Conservation (phyloP, 2,888 invertebrate genomes). For the Eustalomyia histrio region DNA sequence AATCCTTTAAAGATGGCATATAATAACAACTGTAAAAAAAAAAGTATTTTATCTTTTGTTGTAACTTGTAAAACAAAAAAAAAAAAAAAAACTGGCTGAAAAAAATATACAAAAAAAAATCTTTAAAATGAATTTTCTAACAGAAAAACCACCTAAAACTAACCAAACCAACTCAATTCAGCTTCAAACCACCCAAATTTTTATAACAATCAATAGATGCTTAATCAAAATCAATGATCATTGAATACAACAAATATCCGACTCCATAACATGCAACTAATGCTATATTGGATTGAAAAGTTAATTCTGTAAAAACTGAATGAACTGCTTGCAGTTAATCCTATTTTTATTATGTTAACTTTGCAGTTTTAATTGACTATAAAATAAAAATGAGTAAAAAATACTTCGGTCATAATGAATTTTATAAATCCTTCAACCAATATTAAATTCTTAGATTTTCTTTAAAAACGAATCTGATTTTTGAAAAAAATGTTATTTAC, state of each 20-base stretch:
- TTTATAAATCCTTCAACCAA: not conserved
- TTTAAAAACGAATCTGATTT: too few relatives aligned
- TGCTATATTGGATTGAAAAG: too few relatives aligned
- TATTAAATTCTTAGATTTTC: too few relatives aligned
- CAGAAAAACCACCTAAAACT: constrained; percentile 49
- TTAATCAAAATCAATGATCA: not conserved
- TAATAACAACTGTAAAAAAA: constrained; percentile 56
- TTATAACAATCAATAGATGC: too few relatives aligned
- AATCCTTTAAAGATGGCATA: constrained; percentile 61
- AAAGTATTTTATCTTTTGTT: not conserved
- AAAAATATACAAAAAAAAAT: not conserved
- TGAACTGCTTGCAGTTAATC: too few relatives aligned
- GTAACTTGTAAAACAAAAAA: not conserved
- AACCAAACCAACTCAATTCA: constrained; percentile 27
- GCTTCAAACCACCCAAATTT: not conserved
- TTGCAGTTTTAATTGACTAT: too few relatives aligned
- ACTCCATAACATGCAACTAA: not conserved
- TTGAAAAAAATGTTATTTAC: not conserved
- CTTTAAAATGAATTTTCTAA: constrained; percentile 20
- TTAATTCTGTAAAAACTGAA: too few relatives aligned
- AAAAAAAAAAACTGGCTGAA: not conserved
- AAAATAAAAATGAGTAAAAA: not conserved
- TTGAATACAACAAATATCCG: not conserved
- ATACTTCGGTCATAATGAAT: not conserved
- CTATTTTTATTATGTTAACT: too few relatives aligned